Evolutionary conservation across 1,140 invertebrate genomes (phyloP).

Genomic region (Trichonephila clavipes): DNA sequence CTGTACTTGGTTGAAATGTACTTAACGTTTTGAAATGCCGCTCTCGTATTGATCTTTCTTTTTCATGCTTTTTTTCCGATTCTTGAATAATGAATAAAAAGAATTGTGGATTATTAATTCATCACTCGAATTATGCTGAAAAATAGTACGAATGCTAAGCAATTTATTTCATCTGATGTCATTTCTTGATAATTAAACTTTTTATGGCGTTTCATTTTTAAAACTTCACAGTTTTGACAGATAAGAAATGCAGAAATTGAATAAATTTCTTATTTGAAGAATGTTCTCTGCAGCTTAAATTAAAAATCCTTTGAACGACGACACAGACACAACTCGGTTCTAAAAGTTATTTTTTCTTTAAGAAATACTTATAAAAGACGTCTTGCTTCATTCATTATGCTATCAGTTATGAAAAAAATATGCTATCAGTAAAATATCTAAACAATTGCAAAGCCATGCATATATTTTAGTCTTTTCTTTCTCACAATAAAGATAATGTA

Average conservation of each 20-base stretch:
- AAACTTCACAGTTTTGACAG: not conserved
- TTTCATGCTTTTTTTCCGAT: not conserved
- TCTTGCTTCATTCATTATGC: slow-evolving; percentile 2
- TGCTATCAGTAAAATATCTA: slow-evolving; percentile 19
- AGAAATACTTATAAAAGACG: not conserved
- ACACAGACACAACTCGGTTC: not conserved
- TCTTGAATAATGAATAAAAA: not conserved
- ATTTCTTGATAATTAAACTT: slow-evolving; percentile 57
- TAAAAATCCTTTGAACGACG: slow-evolving; percentile 8
- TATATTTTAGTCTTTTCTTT: slow-evolving; percentile 7
- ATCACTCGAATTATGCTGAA: not conserved
- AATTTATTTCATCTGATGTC: not conserved
- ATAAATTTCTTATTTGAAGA: slow-evolving; percentile 27
- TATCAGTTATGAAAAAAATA: not conserved
- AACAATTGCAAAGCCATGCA: slow-evolving; percentile 19
- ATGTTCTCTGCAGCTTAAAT: not conserved
- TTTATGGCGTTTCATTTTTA: slow-evolving; percentile 26
- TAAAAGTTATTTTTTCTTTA: not conserved
- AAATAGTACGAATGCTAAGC: not conserved
- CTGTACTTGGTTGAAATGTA: not conserved
- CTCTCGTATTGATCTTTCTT: not conserved
- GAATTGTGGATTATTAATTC: slow-evolving; percentile 11
- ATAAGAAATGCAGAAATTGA: slow-evolving; percentile 23
- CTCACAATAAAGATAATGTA: slow-evolving; percentile 3
- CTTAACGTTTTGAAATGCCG: not conserved